phyloP scores from a whole-genome alignment of 2,888 invertebrate species.

The Elmis aenea region DNA sequence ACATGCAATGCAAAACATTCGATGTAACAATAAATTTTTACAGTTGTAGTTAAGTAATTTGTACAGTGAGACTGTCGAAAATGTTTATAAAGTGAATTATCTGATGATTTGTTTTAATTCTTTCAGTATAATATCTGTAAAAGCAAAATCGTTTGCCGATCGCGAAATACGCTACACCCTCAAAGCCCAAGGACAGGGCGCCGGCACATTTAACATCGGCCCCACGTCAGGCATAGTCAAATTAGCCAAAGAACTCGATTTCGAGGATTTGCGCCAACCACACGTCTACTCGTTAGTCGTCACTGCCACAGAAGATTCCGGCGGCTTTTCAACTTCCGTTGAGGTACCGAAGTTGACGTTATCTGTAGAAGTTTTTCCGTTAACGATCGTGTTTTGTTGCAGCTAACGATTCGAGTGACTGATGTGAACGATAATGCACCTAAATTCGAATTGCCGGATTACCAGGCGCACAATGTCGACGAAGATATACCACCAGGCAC shows the following conservation, averaged over 20 bases:
- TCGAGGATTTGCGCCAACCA: conserved; percentile 91
- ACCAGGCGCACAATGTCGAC: conserved; percentile 93
- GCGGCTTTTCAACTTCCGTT: conserved; percentile 91
- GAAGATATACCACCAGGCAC: conserved; percentile 91
- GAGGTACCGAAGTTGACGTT: conserved; percentile 57
- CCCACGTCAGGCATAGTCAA: conserved; percentile 93
- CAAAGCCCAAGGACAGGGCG: conserved; percentile 90
- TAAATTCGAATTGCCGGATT: conserved; percentile 92
- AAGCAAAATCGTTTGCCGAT: conserved; percentile 96
- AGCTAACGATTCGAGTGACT: conserved; percentile 89
- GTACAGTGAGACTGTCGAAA: too few relatives aligned
- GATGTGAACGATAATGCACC: conserved; percentile 98
- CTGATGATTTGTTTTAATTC: too few relatives aligned
- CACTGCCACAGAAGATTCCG: conserved; percentile 95
- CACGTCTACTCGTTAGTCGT: conserved; percentile 90
- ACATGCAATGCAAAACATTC: too few relatives aligned
- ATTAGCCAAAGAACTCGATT: conserved; percentile 92
- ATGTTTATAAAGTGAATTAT: too few relatives aligned
- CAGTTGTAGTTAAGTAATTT: too few relatives aligned
- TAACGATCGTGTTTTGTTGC: conserved; percentile 38
- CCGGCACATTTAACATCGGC: conserved; percentile 93
- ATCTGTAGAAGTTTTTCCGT: neutral
- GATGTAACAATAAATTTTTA: too few relatives aligned
- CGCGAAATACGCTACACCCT: conserved; percentile 93
- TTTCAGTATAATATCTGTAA: conserved; percentile 89